These are phyloP conservation scores for Natator depressus DNA, from an alignment of 2,113 vertebrate genomes.

Conservation along the genomic window DNA sequence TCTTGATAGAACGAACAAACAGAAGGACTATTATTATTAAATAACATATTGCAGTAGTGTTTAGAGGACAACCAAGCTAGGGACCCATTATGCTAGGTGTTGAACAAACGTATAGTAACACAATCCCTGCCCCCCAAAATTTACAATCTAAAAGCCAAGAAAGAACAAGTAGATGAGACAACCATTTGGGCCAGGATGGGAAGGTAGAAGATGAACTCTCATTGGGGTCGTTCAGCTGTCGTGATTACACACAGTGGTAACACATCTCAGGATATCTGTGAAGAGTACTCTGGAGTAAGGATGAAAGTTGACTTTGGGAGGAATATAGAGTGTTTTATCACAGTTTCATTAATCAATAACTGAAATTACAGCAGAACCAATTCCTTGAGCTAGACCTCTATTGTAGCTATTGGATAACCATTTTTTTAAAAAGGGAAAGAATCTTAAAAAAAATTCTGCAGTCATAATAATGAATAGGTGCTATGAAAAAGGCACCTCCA, in stretches of 20 bases:
- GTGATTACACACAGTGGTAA: background rate
- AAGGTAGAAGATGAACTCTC: background rate
- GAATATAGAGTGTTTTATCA: background rate
- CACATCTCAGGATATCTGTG: background rate
- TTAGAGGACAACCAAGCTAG: background rate
- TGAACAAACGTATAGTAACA: background rate
- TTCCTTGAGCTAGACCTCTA: background rate
- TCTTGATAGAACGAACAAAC: background rate
- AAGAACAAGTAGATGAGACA: background rate
- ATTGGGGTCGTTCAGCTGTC: background rate
- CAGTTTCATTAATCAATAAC: background rate
- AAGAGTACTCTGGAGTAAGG: background rate
- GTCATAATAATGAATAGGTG: constrained; percentile 56
- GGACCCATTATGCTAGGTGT: background rate
- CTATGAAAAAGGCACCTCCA: constrained; percentile 22
- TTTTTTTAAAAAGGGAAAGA: constrained; percentile 2
- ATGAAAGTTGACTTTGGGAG: background rate
- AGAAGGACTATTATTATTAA: background rate
- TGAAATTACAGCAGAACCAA: background rate
- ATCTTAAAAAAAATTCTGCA: constrained; percentile 31
- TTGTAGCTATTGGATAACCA: background rate
- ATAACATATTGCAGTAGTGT: background rate
- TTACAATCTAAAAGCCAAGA: background rate
- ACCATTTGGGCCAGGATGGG: background rate
- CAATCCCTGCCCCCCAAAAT: background rate